phyloP scores from a whole-genome alignment of 2,888 invertebrate genomes.

The Eupithecia abbreviata region DNA sequence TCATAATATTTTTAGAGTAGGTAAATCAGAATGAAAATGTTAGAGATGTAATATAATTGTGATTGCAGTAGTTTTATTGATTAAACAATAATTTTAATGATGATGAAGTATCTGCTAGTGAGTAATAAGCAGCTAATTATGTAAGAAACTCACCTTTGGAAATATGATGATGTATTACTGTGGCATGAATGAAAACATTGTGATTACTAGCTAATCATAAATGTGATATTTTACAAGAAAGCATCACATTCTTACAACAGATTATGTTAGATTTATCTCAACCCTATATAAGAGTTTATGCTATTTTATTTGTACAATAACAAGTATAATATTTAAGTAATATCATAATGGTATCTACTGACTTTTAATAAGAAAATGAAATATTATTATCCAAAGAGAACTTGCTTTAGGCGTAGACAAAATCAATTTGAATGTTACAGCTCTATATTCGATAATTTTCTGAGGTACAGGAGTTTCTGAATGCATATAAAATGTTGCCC shows the following conservation, averaged over 20 bases:
- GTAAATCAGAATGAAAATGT: neutral
- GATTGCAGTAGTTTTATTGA: neutral
- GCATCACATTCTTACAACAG: neutral
- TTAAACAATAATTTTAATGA: neutral
- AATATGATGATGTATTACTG: constrained; percentile 40
- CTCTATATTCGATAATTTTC: neutral
- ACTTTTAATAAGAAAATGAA: neutral
- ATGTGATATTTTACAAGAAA: neutral
- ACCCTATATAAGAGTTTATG: neutral
- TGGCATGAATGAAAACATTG: constrained; percentile 43
- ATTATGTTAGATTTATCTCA: neutral
- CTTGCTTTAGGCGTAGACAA: neutral
- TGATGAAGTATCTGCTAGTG: neutral
- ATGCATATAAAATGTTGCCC: neutral
- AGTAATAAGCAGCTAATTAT: neutral
- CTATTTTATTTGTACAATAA: neutral
- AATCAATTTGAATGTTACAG: neutral
- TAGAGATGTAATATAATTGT: neutral
- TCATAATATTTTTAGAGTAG: neutral
- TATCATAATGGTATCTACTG: neutral
- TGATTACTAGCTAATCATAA: constrained; percentile 24
- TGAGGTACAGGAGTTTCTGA: neutral
- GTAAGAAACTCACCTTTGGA: constrained; percentile 39
- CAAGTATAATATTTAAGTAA: too few relatives aligned
- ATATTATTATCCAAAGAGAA: neutral